Percentiles rank a stretch among this genome's conserved stretches.
These are phyloP conservation scores for Lophotis ruficrista DNA, from an alignment of 2,113 vertebrate genomes.

Conservation along the genomic window DNA sequence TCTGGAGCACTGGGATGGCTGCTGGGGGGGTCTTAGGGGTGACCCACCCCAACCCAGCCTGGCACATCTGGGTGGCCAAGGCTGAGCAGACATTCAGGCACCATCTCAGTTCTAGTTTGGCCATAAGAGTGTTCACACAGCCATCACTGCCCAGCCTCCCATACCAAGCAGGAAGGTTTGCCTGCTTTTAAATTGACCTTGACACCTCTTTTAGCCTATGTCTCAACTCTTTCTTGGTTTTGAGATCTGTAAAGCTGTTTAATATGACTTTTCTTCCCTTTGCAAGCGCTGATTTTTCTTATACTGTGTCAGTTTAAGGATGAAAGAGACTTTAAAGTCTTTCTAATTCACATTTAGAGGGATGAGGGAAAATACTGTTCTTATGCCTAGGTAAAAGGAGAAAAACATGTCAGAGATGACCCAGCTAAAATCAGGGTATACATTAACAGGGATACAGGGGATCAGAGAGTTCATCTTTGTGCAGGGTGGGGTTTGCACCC, in stretches of 20 bases:
- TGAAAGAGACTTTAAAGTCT: background rate
- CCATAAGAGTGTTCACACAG: background rate
- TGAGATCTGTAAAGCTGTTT: background rate
- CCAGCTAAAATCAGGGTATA: background rate
- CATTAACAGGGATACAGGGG: background rate
- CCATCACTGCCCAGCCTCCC: background rate
- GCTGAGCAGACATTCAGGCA: background rate
- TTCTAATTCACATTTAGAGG: background rate
- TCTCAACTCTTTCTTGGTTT: background rate
- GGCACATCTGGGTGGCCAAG: background rate
- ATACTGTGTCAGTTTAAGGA: background rate
- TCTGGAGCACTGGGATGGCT: background rate
- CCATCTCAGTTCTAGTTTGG: background rate
- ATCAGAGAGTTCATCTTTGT: background rate
- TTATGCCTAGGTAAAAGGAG: background rate
- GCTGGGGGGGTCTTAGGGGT: too few relatives aligned
- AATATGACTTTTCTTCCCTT: background rate
- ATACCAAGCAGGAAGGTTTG: background rate
- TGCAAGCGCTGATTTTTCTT: background rate
- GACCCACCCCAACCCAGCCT: background rate
- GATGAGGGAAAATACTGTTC: background rate
- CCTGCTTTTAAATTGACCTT: background rate
- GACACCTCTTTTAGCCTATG: background rate
- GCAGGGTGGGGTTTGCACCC: background rate
- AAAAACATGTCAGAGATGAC: background rate